Evolutionary conservation across 2,888 invertebrate species (phyloP).

Genomic region (Lasius fuliginosus): DNA sequence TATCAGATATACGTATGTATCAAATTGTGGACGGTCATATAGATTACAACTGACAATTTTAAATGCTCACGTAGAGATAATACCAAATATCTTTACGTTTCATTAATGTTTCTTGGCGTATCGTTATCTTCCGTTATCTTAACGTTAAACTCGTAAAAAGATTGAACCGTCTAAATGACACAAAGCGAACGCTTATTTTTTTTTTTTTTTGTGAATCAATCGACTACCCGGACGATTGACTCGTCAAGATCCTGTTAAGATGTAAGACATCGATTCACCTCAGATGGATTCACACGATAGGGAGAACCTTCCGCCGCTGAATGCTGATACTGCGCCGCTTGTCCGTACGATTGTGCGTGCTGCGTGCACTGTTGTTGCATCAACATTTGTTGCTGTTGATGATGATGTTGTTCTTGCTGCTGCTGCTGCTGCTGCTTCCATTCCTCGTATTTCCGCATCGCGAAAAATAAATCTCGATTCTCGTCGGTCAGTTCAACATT

Average conservation of each 20-base stretch:
- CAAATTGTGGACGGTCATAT: not conserved
- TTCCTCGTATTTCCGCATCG: conserved; percentile 59
- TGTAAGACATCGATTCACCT: conserved; percentile 73
- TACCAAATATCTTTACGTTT: not conserved
- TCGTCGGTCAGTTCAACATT: conserved; percentile 33
- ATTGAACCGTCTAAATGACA: not conserved
- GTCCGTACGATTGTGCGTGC: conserved; percentile 65
- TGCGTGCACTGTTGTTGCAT: conserved; percentile 64
- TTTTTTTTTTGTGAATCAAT: conserved; percentile 20
- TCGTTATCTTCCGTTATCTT: not conserved
- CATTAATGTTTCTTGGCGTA: not conserved
- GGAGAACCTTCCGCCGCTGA: conserved; percentile 66
- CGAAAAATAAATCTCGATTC: conserved; percentile 12
- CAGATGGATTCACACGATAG: conserved; percentile 65
- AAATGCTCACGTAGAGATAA: conserved; percentile 1
- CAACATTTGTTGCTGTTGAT: conserved; percentile 50
- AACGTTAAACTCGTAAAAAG: conserved; percentile 8
- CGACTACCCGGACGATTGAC: conserved; percentile 25
- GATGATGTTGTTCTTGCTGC: not conserved
- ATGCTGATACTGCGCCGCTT: conserved; percentile 62
- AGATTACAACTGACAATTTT: not conserved
- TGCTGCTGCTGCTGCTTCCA: conserved; percentile 57
- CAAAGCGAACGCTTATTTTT: conserved; percentile 3
- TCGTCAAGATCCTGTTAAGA: conserved; percentile 50
- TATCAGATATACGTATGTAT: no score